Evolutionary conservation across 2,888 invertebrate species (phyloP).

Genomic region (Lycocerus yunnanus): DNA sequence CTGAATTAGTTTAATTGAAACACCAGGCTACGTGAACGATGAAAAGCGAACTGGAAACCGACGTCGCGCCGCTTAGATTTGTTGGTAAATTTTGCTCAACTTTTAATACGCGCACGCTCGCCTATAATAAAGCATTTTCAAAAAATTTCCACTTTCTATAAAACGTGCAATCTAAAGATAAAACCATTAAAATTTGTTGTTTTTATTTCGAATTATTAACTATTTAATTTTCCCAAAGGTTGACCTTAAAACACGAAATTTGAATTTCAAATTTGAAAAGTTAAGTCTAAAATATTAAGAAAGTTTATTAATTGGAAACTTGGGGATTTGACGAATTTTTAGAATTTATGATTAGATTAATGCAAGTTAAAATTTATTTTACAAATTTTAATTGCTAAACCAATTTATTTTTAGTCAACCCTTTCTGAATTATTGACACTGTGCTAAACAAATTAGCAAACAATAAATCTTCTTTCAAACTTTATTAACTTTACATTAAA

Average conservation of each 20-base stretch:
- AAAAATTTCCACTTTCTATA: background rate
- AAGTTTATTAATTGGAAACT: slow-evolving; percentile 17
- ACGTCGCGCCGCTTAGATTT: slow-evolving; percentile 22
- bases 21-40: slow-evolving; percentile 1
- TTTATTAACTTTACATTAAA: background rate
- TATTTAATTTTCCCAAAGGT: slow-evolving; percentile 3
- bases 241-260: slow-evolving; percentile 16
- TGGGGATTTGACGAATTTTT: slow-evolving; percentile 17
- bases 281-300: slow-evolving; percentile 17
- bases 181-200: background rate
- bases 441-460: background rate
- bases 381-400: slow-evolving; percentile 11
- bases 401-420: slow-evolving; percentile 1
- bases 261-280: slow-evolving; percentile 19
- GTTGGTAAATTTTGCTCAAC: slow-evolving; percentile 20
- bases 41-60: slow-evolving; percentile 14
- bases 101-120: slow-evolving; percentile 18
- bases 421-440: background rate
- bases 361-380: slow-evolving; percentile 3
- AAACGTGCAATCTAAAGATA: background rate
- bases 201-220: background rate
- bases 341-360: slow-evolving; percentile 16
- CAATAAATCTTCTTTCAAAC: background rate
- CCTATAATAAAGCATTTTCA: background rate
- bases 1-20: background rate